A percentile compares a stretch with the other conserved stretches of the same genome.
These are phyloP conservation scores for Myotis findleyi DNA, from an alignment of 2,797 vertebrate species.

Conservation along the genomic window DNA sequence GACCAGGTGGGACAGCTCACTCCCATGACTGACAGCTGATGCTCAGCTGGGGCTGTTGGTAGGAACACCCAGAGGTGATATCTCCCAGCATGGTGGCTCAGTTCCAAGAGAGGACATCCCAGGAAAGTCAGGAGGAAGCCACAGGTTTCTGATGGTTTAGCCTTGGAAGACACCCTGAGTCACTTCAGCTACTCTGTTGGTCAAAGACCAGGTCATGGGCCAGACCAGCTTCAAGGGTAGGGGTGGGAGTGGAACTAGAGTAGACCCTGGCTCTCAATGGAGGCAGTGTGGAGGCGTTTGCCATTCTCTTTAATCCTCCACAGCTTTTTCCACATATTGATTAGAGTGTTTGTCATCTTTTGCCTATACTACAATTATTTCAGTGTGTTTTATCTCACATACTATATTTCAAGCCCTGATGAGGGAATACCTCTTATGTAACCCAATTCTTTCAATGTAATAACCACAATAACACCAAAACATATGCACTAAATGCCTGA, in stretches of 20 bases:
- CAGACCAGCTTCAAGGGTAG: neutral
- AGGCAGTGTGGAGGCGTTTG: neutral
- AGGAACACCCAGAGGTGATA: neutral
- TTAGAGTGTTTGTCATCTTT: neutral
- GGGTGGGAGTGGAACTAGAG: neutral
- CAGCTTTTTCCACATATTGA: neutral
- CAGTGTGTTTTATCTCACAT: neutral
- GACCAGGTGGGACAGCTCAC: fast-evolving
- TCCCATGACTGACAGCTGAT: neutral
- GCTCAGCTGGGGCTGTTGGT: neutral
- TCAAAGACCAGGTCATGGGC: neutral
- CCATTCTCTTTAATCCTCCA: neutral
- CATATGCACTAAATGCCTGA: neutral
- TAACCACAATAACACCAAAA: neutral
- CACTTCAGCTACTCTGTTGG: neutral
- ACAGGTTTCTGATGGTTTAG: neutral
- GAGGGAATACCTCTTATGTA: neutral
- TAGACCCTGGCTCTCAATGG: neutral
- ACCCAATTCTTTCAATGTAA: neutral
- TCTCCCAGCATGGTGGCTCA: neutral
- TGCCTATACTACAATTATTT: neutral
- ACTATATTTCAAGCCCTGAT: neutral
- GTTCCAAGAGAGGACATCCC: neutral
- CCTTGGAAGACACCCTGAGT: neutral
- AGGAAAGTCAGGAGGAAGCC: neutral